These are phyloP conservation scores for Phasia obesa DNA, from an alignment of 2,888 invertebrate genomes.

Conservation along the genomic window DNA sequence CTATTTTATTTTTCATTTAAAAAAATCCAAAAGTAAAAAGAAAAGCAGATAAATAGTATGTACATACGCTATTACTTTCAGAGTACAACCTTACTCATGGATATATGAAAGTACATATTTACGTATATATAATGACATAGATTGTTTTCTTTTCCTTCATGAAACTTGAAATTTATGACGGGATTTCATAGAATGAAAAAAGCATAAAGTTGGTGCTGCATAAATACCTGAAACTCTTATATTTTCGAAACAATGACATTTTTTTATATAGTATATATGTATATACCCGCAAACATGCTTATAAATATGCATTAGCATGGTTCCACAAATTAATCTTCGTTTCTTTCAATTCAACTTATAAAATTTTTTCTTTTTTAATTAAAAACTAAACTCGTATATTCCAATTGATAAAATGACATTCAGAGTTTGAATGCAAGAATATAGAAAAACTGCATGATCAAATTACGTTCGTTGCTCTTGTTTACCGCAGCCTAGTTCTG, in stretches of 20 bases:
- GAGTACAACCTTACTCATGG: conserved; percentile 22
- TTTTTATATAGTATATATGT: conserved; percentile 34
- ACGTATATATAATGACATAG: conserved; percentile 20
- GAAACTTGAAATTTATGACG: conserved; percentile 70
- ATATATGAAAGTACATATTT: not conserved
- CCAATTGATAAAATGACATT: no score
- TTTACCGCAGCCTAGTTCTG: no score
- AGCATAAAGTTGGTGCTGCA: conserved; percentile 69
- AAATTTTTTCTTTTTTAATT: no score
- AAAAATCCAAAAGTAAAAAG: not conserved
- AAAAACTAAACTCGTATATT: no score
- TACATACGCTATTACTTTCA: conserved; percentile 60
- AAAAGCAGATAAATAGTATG: conserved; percentile 49
- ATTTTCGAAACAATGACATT: conserved; percentile 52
- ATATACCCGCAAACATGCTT: not conserved
- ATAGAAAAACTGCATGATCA: no score
- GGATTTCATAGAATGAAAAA: conserved; percentile 70
- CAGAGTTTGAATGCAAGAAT: no score
- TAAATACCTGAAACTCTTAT: conserved; percentile 68
- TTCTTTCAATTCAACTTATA: no score
- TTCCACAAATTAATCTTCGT: no score
- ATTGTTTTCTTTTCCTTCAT: conserved; percentile 69
- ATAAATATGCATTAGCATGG: not conserved
- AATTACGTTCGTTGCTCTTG: no score
- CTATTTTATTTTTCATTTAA: conserved; percentile 7